Conservation (phyloP, 2,797 vertebrate genomes). For the Phylloscopus collybita region DNA sequence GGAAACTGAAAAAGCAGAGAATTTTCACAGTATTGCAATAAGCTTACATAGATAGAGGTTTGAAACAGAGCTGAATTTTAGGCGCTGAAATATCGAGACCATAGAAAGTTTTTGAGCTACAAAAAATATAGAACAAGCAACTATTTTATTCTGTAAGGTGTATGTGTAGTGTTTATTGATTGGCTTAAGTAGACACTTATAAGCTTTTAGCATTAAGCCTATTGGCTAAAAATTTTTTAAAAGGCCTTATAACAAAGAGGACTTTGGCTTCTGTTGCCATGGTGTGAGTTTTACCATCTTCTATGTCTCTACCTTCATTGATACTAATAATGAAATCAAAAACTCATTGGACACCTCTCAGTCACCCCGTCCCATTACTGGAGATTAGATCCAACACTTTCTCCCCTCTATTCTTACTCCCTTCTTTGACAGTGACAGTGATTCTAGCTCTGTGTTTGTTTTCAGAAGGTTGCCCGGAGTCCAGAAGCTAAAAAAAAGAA, state of each 20-base stretch:
- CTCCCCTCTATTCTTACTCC: not conserved
- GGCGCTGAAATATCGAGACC: not conserved
- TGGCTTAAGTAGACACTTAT: not conserved
- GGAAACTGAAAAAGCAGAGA: not conserved
- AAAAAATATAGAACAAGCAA: not conserved
- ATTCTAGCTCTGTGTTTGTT: not conserved
- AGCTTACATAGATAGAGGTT: not conserved
- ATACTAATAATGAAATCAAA: not conserved
- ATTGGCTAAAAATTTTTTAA: not conserved
- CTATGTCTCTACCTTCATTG: not conserved
- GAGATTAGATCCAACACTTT: not conserved
- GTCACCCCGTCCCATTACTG: not conserved
- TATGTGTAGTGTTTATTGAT: not conserved
- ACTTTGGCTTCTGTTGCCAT: not conserved
- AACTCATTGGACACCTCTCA: not conserved
- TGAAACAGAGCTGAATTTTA: not conserved
- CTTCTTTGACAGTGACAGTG: not conserved
- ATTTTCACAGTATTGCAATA: not conserved
- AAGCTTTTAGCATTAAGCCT: not conserved
- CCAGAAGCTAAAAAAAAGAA: not conserved
- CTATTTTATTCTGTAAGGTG: not conserved
- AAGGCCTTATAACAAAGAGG: not conserved
- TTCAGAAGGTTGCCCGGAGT: not conserved
- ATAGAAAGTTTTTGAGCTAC: not conserved
- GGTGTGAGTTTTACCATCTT: not conserved